These are phyloP conservation scores for Motacilla tschutschensis DNA, from an alignment of 2,113 vertebrate species.

Conservation along the genomic window DNA sequence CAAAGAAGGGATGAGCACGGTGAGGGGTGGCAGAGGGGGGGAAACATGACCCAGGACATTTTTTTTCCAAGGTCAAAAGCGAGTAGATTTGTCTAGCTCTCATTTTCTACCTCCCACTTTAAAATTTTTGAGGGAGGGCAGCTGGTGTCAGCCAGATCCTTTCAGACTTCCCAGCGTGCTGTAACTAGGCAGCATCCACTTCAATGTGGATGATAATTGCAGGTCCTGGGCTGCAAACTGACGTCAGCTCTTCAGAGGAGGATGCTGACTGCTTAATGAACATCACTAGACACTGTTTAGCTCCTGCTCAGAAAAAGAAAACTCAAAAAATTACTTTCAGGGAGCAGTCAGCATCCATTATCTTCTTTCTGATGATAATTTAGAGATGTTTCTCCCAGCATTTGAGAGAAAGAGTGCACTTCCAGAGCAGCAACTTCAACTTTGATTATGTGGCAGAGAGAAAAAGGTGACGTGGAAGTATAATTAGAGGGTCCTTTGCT, in stretches of 20 bases:
- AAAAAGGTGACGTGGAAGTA: not conserved
- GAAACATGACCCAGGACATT: not conserved
- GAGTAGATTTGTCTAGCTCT: not conserved
- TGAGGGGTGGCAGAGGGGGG: rapidly evolving
- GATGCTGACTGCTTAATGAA: constrained; percentile 61
- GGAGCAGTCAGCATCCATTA: constrained; percentile 31
- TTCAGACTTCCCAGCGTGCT: constrained; percentile 6
- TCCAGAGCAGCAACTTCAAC: constrained; percentile 1
- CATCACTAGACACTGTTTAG: constrained; percentile 44
- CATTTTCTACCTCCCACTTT: not conserved
- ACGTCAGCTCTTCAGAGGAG: constrained; percentile 55
- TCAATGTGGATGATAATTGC: constrained; percentile 63
- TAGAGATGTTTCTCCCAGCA: not conserved
- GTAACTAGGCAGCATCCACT: constrained; percentile 47
- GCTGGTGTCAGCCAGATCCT: constrained; percentile 36
- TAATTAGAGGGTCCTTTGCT: constrained; percentile 1
- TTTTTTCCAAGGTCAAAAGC: not conserved
- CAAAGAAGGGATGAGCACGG: not conserved
- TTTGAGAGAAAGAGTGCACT: not conserved
- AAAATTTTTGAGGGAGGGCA: constrained; percentile 21
- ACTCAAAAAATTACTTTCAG: constrained; percentile 31
- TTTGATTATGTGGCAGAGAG: constrained; percentile 2
- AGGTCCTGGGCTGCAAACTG: constrained; percentile 48
- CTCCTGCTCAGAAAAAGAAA: constrained; percentile 34
- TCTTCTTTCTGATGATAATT: constrained; percentile 46